These are phyloP conservation scores for Typhlichthys eigenmanni DNA, from an alignment of 2,797 vertebrate genomes.

Conservation along the genomic window DNA sequence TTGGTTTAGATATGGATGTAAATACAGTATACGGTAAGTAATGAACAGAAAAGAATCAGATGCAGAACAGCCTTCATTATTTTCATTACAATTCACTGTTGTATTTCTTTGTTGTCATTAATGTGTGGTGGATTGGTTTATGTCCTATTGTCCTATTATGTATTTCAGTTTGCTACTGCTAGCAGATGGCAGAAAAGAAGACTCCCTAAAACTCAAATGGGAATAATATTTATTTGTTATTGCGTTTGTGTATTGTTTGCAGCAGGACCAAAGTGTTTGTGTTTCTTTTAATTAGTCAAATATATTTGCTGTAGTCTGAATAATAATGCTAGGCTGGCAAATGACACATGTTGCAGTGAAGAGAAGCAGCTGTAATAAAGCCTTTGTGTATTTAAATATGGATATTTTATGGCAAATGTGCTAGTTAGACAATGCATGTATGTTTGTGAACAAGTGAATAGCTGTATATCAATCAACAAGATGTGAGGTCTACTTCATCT, in stretches of 20 bases:
- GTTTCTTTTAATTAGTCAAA: too few species aligned
- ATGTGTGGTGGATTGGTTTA: conserved; percentile 4
- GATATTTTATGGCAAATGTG: neutral
- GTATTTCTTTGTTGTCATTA: neutral
- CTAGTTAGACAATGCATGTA: too few species aligned
- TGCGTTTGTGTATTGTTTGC: neutral
- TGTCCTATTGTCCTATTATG: neutral
- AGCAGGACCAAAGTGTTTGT: neutral
- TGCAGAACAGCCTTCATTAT: neutral
- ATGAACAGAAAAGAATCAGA: neutral
- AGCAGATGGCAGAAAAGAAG: neutral
- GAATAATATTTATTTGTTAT: conserved; percentile 4
- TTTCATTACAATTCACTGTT: conserved; percentile 9
- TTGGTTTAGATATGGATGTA: conserved; percentile 1
- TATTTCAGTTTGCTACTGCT: neutral
- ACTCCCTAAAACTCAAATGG: conserved; percentile 1
- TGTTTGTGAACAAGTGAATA: neutral
- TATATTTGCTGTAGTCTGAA: too few species aligned
- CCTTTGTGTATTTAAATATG: neutral
- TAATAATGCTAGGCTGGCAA: too few species aligned
- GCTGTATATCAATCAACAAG: neutral
- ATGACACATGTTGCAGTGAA: too few species aligned
- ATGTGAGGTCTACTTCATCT: too few species aligned
- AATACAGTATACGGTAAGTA: neutral
- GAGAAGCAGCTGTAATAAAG: neutral